Percentiles rank a stretch among this genome's conserved stretches.
These are phyloP conservation scores for Forbesichthys papilliferus DNA, from an alignment of 2,113 vertebrate genomes.

Conservation along the genomic window DNA sequence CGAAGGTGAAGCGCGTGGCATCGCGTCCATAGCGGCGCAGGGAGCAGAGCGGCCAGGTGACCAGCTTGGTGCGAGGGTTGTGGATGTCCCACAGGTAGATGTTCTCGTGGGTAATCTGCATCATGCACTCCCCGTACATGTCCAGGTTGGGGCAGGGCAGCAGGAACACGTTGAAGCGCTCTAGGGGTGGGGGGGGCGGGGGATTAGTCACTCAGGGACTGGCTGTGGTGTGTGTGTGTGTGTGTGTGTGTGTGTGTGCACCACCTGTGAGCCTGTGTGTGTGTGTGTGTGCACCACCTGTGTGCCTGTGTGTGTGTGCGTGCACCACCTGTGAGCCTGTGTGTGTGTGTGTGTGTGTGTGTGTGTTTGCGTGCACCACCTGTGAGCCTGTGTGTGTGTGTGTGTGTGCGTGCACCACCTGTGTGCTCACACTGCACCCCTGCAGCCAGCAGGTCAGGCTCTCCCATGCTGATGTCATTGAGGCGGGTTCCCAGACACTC, in stretches of 20 bases:
- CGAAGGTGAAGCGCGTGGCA: conserved; percentile 92
- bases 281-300: background rate
- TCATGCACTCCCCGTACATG: conserved; percentile 93
- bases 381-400: background rate
- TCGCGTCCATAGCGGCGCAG: conserved; percentile 91
- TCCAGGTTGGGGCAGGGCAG: conserved; percentile 92
- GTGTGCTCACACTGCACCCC: conserved; percentile 95
- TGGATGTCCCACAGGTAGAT: conserved; percentile 98
- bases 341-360: background rate
- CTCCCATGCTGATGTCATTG: conserved; percentile 92
- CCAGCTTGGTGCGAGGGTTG: conserved; percentile 90
- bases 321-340: background rate
- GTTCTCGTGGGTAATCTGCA: conserved; percentile 97
- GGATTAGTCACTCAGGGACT: background rate
- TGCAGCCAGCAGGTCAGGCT: conserved; percentile 93
- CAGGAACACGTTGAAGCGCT: conserved; percentile 94
- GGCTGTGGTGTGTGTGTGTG: background rate
- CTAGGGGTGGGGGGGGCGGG: conserved; percentile 57
- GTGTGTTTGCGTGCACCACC: background rate
- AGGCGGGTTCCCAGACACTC: conserved; percentile 88
- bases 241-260: background rate
- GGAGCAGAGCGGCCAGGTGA: conserved; percentile 95
- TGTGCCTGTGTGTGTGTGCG: background rate
- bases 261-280: background rate
- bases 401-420: conserved; percentile 66